Evolutionary conservation across 2,113 vertebrate species (phyloP).

Genomic region (Paradisaea rubra): DNA sequence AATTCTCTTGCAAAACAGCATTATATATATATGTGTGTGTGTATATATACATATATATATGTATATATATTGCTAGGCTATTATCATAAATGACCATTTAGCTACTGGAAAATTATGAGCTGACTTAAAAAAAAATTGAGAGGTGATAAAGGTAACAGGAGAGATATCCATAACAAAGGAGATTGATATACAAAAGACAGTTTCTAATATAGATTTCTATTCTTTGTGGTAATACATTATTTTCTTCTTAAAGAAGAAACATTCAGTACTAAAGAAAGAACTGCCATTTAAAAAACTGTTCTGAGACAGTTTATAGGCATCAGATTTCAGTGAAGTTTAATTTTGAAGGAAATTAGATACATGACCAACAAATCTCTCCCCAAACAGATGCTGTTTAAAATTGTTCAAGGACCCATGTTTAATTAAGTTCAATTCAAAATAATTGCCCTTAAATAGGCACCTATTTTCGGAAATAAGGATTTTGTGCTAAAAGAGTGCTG

Average conservation of each 20-base stretch:
- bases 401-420: not conserved
- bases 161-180: not conserved
- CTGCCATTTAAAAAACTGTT: not conserved
- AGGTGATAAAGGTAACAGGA: not conserved
- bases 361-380: not conserved
- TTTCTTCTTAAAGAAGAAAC: not conserved
- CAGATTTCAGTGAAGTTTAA: not conserved
- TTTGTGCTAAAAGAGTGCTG: not conserved
- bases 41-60: not conserved
- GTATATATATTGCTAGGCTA: not conserved
- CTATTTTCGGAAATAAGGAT: not conserved
- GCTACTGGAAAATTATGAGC: not conserved
- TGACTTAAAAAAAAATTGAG: not conserved
- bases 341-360: not conserved
- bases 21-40: not conserved
- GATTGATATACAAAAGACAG: not conserved
- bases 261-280: not conserved
- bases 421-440: not conserved
- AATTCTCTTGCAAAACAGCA: not conserved
- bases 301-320: not conserved
- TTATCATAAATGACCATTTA: not conserved
- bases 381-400: not conserved
- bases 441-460: not conserved
- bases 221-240: not conserved
- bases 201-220: slow-evolving; percentile 25